These are phyloP conservation scores for Sebastes dallii DNA, from an alignment of 2,797 vertebrate genomes.

Conservation along the genomic window DNA sequence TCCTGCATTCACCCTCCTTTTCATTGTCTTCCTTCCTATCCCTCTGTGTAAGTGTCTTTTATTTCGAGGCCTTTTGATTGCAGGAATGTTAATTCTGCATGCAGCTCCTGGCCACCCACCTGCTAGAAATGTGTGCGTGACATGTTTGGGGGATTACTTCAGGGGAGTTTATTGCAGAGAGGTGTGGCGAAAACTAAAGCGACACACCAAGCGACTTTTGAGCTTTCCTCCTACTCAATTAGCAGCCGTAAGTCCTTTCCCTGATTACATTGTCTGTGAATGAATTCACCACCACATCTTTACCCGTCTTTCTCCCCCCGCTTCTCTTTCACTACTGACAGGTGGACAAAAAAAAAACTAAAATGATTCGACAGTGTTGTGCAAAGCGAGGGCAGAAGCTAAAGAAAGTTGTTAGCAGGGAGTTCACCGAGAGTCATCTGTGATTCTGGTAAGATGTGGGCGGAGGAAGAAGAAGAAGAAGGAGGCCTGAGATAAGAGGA, in stretches of 20 bases:
- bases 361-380: constrained; percentile 13
- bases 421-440: constrained; percentile 62
- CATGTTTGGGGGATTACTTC: constrained; percentile 28
- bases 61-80: constrained; percentile 52
- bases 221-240: constrained; percentile 42
- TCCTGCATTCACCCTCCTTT: constrained; percentile 14
- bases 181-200: background rate
- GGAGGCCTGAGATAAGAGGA: constrained; percentile 50
- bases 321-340: constrained; percentile 2
- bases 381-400: constrained; percentile 39
- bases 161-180: background rate
- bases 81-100: constrained; percentile 39
- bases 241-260: constrained; percentile 18
- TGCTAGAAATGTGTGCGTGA: constrained; percentile 25
- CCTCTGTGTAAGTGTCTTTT: constrained; percentile 38
- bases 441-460: constrained; percentile 52
- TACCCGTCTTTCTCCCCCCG: background rate
- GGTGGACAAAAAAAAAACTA: background rate
- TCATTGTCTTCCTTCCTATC: constrained; percentile 25
- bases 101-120: constrained; percentile 48
- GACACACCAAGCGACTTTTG: constrained; percentile 7
- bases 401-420: constrained; percentile 36
- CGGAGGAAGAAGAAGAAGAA: constrained; percentile 29
- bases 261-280: constrained; percentile 44
- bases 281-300: constrained; percentile 42